Evolutionary conservation across 2,888 invertebrate species (phyloP).

Genomic region (Venusia cambrica): DNA sequence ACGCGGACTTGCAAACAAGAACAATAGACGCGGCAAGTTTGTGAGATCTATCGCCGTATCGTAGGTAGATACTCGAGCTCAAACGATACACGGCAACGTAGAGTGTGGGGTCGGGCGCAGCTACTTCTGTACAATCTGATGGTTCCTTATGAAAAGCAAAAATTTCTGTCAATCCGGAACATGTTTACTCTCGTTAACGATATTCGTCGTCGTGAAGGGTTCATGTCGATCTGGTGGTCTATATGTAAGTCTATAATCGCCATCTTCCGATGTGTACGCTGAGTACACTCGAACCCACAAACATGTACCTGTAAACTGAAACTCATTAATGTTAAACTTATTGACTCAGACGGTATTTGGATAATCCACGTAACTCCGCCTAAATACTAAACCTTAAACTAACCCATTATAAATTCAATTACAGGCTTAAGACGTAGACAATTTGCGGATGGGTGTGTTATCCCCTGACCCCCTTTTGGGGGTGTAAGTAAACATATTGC

Average conservation of each 20-base stretch:
- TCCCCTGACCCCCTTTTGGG: conserved; percentile 12
- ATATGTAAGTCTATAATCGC: too few relatives aligned
- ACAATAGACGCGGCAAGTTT: conserved; percentile 10
- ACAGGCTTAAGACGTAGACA: conserved; percentile 67
- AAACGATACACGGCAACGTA: too few relatives aligned
- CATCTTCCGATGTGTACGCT: too few relatives aligned
- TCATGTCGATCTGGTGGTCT: too few relatives aligned
- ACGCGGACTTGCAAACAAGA: conserved; percentile 13
- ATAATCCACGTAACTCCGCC: conserved; percentile 34
- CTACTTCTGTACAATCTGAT: too few relatives aligned
- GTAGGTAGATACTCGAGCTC: too few relatives aligned
- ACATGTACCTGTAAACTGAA: conserved; percentile 7
- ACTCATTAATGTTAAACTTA: conserved; percentile 27
- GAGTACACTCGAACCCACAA: conserved; percentile 10
- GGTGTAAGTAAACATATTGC: conserved; percentile 61
- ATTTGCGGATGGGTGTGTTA: conserved; percentile 52
- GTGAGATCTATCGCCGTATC: conserved; percentile 2
- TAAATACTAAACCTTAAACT: conserved; percentile 70
- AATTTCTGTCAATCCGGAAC: too few relatives aligned
- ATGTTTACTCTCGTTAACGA: too few relatives aligned
- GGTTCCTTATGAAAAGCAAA: too few relatives aligned
- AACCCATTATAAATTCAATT: conserved; percentile 78
- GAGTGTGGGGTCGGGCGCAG: too few relatives aligned
- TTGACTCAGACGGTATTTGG: conserved; percentile 20
- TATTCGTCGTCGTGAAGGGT: too few relatives aligned